A percentile compares a stretch with the other conserved stretches of the same genome.
phyloP scores from a whole-genome alignment of 2,888 invertebrate species.

The Branchellion lobata region DNA sequence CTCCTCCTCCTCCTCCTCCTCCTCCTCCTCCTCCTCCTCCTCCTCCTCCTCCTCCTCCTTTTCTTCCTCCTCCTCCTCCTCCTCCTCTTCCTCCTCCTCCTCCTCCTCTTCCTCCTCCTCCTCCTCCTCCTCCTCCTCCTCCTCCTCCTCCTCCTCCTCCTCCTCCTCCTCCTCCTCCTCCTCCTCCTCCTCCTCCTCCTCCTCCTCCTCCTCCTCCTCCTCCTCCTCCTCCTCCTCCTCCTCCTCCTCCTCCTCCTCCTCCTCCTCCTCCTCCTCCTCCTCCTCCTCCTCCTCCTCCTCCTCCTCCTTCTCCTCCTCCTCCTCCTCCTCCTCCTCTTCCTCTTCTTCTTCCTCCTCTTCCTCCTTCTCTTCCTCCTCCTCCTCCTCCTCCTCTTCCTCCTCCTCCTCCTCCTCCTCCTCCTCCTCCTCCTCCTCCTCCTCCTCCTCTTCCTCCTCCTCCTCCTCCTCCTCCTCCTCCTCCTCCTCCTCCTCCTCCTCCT shows the following conservation, averaged over 20 bases:
- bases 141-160: not conserved
- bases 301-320: slow-evolving; percentile 6
- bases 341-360: slow-evolving; percentile 8
- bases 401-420: not conserved
- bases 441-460: slow-evolving; percentile 7
- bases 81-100: slow-evolving; percentile 42
- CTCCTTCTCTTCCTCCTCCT: not conserved
- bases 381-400: slow-evolving; percentile 12
- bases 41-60: slow-evolving; percentile 28
- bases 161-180: not conserved
- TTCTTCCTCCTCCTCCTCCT: slow-evolving; percentile 43
- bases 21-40: slow-evolving; percentile 17
- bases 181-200: slow-evolving; percentile 36
- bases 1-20: slow-evolving; percentile 11
- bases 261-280: not conserved
- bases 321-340: not conserved
- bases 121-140: not conserved
- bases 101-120: slow-evolving; percentile 35
- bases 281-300: not conserved
- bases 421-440: slow-evolving; percentile 4
- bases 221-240: slow-evolving; percentile 12
- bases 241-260: not conserved
- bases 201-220: slow-evolving; percentile 28
- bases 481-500: slow-evolving; percentile 17
- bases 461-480: not conserved